Base-by-base conservation (phyloP, 2,797 vertebrate genomes). In the Spinibarbus caldwelli region DNA sequence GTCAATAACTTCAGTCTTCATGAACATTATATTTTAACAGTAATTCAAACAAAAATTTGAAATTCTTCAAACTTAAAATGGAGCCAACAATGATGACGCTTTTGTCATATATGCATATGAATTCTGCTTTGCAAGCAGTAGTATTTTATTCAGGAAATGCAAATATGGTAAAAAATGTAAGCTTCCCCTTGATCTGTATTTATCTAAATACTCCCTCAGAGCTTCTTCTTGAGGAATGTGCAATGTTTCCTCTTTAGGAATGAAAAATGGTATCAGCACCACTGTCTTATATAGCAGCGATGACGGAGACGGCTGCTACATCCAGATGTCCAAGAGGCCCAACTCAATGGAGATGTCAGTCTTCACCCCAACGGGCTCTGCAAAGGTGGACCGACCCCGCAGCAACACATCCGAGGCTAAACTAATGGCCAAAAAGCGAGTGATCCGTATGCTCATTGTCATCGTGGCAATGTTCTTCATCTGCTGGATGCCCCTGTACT, bases 401-500 rank as follows among this genome's bases (percentile, higher is more conserved):
- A 92, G 95, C 90, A 97, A 96, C 92, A 95, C 96, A 15, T 96
- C 95, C 0, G 96, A 96, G 86, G 96, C 96, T 38, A 97, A 97
- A 89, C 96, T 99, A 88, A 93, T 96, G 88, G 98, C 97, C 85
- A 99, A 99, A 94, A 96, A 96, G 89, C 95, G 97, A 0, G 97
- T 99, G 52, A 97, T 99, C 87, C 97, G 97, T 72, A 99, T 99
- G 98, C 92, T 99, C 84, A 95, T 98, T 88, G 96, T 97, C 89
- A 97, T 99, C 0, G 97, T 99, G 57, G 94, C 94, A 66, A 93
- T 97, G 36, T 99, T 99, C 93, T 99, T 99, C 89, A 84, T 98
- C 68, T 99, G 98, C 90, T 99, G 98, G 98, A 94, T 99, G 97
- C 98, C 98, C 0, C 78, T 99, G 59, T 99, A 97, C 86, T 94